These are phyloP conservation scores for Lasioglossum pauxillum DNA, from an alignment of 2,888 invertebrate genomes.

Conservation along the genomic window DNA sequence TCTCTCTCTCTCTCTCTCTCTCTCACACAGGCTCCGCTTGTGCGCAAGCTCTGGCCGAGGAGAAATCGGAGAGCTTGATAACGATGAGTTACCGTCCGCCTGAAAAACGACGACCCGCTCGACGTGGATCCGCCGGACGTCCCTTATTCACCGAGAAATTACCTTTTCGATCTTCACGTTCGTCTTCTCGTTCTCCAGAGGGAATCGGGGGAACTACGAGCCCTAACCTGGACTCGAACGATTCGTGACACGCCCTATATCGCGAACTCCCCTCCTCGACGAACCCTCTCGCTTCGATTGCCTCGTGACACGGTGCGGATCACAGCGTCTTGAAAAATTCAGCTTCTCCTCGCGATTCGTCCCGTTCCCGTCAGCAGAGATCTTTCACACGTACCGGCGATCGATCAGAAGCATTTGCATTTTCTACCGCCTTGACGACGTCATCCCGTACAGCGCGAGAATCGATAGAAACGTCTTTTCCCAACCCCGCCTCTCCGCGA, in stretches of 20 bases:
- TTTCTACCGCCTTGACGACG: not conserved
- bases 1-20: not conserved
- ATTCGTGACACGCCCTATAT: slow-evolving; percentile 6
- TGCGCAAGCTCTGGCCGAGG: not conserved
- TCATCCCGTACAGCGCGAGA: not conserved
- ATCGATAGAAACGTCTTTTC: not conserved
- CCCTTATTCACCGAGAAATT: not conserved
- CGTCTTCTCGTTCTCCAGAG: not conserved
- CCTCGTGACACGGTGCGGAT: not conserved
- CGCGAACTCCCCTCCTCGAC: not conserved
- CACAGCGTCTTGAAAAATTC: not conserved
- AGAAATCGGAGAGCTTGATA: slow-evolving; percentile 4
- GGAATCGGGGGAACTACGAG: not conserved
- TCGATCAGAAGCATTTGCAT: not conserved
- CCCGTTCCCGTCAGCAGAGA: not conserved
- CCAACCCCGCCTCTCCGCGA: not conserved
- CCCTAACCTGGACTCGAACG: not conserved
- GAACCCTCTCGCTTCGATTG: slow-evolving; percentile 3
- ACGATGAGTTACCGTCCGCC: not conserved
- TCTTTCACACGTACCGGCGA: not conserved
- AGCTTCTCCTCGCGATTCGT: not conserved
- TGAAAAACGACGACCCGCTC: not conserved
- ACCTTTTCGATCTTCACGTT: not conserved
- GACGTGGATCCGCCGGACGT: not conserved
- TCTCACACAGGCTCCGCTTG: not conserved